A percentile compares a stretch with the other conserved stretches of the same genome.
phyloP scores from a whole-genome alignment of 2,797 vertebrate genomes.

The Danio kyathit region DNA sequence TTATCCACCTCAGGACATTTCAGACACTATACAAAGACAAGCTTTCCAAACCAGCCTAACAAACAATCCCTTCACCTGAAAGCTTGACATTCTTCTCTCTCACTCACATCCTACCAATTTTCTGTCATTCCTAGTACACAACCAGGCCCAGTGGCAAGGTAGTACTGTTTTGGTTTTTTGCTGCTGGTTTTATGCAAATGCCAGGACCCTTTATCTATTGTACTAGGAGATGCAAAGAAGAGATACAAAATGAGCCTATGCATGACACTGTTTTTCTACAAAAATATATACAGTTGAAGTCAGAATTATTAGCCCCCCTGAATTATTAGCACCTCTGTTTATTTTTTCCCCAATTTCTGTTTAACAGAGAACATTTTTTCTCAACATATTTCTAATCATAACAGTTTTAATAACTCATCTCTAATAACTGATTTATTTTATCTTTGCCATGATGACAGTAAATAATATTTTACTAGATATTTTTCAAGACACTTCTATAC shows the following conservation, averaged over 20 bases:
- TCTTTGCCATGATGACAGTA: no score
- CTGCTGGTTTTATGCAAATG: conserved; percentile 16
- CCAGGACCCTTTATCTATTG: conserved; percentile 9
- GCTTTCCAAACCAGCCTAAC: conserved; percentile 20
- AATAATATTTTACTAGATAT: no score
- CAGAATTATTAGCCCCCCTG: no score
- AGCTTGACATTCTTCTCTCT: conserved; percentile 10
- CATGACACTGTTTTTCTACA: background rate
- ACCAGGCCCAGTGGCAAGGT: conserved; percentile 29
- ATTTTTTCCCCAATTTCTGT: no score
- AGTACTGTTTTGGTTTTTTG: conserved; percentile 28
- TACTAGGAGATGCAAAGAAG: background rate
- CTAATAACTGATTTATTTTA: no score
- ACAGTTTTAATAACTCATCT: no score
- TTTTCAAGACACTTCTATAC: no score
- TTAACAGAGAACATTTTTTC: no score
- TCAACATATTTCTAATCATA: no score
- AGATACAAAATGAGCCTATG: no score
- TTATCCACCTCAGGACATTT: conserved; percentile 24
- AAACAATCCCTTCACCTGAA: conserved; percentile 29
- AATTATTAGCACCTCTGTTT: no score
- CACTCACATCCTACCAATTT: conserved; percentile 37
- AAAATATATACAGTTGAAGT: no score
- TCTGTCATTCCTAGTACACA: conserved; percentile 36
- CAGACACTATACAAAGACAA: conserved; percentile 30